Base-by-base conservation (phyloP, 1,140 invertebrate genomes). In the Aphaenogaster floridana region DNA sequence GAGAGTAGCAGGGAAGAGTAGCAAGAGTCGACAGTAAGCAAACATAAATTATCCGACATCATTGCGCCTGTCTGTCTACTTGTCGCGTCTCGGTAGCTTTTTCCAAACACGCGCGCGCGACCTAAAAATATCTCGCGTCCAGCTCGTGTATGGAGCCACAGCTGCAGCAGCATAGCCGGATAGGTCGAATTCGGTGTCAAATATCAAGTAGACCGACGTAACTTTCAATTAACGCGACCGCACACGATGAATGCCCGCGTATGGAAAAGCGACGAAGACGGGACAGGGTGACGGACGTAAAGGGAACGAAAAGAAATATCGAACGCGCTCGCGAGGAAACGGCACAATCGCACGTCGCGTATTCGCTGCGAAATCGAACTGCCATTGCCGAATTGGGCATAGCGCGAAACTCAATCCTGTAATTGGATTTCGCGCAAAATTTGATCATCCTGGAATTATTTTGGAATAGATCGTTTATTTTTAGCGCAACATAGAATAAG, bases 221-320 rank as follows among this genome's bases (percentile, higher is more conserved):
- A 63, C 80, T 50, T 74, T 84, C 69, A 76, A 84, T 84, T 84
- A 84, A 21, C 34, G 28, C 57, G 80, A 50, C 69, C 69, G 54
- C 80, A 13, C 69, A 45, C 69, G 80, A 76, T 63, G 57, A 57
- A 74, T 48, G 42, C 28, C 34, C 7, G 42, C 76, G 48, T 72
- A 83, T 39, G 69, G 68, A 61, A 52, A 50, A 59, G n/a, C 69
- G 69, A 76, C 69, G 54, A 84, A 83, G 52, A 74, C 36, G 50
- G 52, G 80, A 83, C 66, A 83, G 80, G 4, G 42, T 61, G 69
- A 83, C 39, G 42, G 54, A 83, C 69, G 79, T 59, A 63, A 57
- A 74, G 42, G 39, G 69, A 74, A 9, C 68, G 80, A 48, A 84
- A 84, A 76, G 80, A 74, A 76, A 61, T 74, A 76, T 39, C 61